Base-by-base conservation (phyloP, 2,113 vertebrate species). In the Hipposideros armiger region DNA sequence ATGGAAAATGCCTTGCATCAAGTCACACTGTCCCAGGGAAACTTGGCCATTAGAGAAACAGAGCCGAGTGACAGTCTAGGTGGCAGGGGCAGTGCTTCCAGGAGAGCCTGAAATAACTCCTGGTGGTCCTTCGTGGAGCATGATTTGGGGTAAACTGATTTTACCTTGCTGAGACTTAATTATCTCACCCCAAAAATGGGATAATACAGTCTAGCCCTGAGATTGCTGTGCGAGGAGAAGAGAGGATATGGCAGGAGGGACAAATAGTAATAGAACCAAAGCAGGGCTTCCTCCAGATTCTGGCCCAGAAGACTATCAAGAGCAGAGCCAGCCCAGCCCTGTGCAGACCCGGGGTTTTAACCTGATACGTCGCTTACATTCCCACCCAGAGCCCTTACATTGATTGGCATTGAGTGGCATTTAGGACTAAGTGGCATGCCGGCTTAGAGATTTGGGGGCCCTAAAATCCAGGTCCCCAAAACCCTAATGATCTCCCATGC, bases 351-450 rank as follows among this genome's bases (percentile, higher is more conserved):
- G 13, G 19, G 36, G 22, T 13, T 40, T 30, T 17, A 10, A 32
- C 28, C 2, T 16, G 30, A 45, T 3, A 0, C 11, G 1, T 19
- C 1, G 45, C 5, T 7, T 4, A 2, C 7, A 0, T 47, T 22
- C 24, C 62, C 6, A 3, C 14, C 52, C 20, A 10, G n/a, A 7
- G 30, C 20, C 62, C 77, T 22, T 16, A 14, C 0, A 0, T 11
- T 64, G 36, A 36, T 36, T 36, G 40, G 16, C 26, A 0, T 17
- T 24, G 2, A 4, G 40, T 47, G 67, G 14, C 5, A 9, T 62
- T 36, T 16, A 7, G 2, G 22, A 6, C 3, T n/a, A 9, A 56
- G 76, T 47, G 40, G 16, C 2, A 0, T 8, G 10, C 42, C 14
- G 16, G 1, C n/a, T 32, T 22, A 2, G 11, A 16, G 40, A 67